phyloP scores from a whole-genome alignment of 2,113 vertebrate species.

The Solenodon paradoxus region DNA sequence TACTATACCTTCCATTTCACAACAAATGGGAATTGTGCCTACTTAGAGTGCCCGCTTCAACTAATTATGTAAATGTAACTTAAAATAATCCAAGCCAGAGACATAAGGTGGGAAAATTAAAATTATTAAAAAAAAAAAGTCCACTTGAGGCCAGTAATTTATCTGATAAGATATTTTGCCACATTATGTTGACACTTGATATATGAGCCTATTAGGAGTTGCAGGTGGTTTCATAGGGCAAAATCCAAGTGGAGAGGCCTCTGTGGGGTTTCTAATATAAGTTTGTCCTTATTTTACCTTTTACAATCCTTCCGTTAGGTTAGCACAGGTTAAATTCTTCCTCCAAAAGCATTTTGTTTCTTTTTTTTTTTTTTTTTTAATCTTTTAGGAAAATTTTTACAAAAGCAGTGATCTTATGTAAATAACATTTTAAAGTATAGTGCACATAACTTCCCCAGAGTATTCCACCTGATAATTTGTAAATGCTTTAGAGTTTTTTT shows the following conservation, averaged over 20 bases:
- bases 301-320: slow-evolving; percentile 56
- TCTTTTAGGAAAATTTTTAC: slow-evolving; percentile 77
- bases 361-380: slow-evolving; percentile 71
- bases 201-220: slow-evolving; percentile 65
- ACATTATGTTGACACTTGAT: slow-evolving; percentile 58
- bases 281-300: slow-evolving; percentile 74
- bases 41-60: slow-evolving; percentile 52
- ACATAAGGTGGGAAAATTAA: slow-evolving; percentile 39
- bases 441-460: slow-evolving; percentile 82
- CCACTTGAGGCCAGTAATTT: slow-evolving; percentile 66
- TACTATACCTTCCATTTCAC: slow-evolving; percentile 50
- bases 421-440: slow-evolving; percentile 84
- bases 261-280: slow-evolving; percentile 62
- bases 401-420: slow-evolving; percentile 81
- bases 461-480: slow-evolving; percentile 83
- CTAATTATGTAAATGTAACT: slow-evolving; percentile 27
- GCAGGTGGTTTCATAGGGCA: slow-evolving; percentile 60
- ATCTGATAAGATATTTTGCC: slow-evolving; percentile 43
- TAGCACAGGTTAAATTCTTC: slow-evolving; percentile 58
- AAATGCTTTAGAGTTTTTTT: slow-evolving; percentile 83
- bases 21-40: slow-evolving; percentile 71
- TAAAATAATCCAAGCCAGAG: slow-evolving; percentile 60
- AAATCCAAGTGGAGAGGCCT: slow-evolving; percentile 60
- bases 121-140: neutral
- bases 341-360: slow-evolving; percentile 64